Evolutionary conservation across 2,113 vertebrate genomes (phyloP).

Genomic region (Lophura nycthemera): DNA sequence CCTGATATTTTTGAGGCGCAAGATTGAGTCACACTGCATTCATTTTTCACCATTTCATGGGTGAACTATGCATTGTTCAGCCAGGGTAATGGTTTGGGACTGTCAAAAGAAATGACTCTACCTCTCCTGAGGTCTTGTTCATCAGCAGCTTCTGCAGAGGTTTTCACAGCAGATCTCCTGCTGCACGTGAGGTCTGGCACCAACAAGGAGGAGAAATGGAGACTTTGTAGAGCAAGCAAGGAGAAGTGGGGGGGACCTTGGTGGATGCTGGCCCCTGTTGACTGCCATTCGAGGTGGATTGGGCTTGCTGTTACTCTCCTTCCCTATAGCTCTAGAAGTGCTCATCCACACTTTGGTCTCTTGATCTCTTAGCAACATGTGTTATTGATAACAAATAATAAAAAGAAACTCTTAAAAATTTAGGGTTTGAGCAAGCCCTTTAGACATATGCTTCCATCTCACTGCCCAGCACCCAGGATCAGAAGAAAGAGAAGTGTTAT

Average conservation of each 20-base stretch:
- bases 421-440: background rate
- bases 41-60: background rate
- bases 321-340: background rate
- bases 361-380: background rate
- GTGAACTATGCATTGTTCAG: background rate
- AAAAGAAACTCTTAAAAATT: background rate
- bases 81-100: background rate
- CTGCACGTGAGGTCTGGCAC: rapidly evolving
- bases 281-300: background rate
- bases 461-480: background rate
- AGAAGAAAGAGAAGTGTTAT: background rate
- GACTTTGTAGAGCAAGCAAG: background rate
- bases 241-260: background rate
- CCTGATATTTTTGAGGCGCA: background rate
- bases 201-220: background rate
- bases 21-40: background rate
- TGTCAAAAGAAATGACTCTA: background rate
- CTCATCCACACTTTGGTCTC: background rate
- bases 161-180: background rate
- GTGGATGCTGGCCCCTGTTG: rapidly evolving
- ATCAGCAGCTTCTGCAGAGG: background rate
- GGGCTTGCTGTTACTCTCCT: background rate
- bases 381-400: background rate
- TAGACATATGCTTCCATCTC: background rate
- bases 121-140: background rate